phyloP scores from a whole-genome alignment of 2,888 invertebrate species.

The Phalera bucephala region DNA sequence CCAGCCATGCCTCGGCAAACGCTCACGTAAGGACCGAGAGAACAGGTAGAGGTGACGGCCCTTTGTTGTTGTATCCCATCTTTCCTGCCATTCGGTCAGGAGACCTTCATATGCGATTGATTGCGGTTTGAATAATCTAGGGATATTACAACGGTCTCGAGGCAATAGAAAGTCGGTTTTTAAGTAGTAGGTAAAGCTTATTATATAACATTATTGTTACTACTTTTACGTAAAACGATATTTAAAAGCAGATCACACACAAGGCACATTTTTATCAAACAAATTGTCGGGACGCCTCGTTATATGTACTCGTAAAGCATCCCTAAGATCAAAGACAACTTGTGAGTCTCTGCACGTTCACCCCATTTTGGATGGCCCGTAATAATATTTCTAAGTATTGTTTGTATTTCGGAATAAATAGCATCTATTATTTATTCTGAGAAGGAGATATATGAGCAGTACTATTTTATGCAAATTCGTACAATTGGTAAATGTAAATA shows the following conservation, averaged over 20 bases:
- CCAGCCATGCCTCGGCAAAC: no score
- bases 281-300: background rate
- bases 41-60: no score
- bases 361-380: constrained; percentile 6
- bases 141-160: no score
- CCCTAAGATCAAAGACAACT: background rate
- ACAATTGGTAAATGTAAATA: background rate
- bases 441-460: background rate
- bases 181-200: no score
- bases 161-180: no score
- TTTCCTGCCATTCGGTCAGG: no score
- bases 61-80: no score
- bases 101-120: no score
- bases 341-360: constrained; percentile 13
- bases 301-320: background rate
- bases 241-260: background rate
- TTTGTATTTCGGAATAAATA: background rate
- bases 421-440: background rate
- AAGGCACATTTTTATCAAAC: background rate
- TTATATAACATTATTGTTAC: no score
- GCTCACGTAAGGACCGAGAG: no score
- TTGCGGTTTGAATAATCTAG: no score
- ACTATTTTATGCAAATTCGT: background rate
- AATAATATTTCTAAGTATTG: constrained; percentile 8
- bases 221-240: no score